Base-by-base conservation (phyloP, 2,888 invertebrate genomes). In the Azorinus chamasolen region DNA sequence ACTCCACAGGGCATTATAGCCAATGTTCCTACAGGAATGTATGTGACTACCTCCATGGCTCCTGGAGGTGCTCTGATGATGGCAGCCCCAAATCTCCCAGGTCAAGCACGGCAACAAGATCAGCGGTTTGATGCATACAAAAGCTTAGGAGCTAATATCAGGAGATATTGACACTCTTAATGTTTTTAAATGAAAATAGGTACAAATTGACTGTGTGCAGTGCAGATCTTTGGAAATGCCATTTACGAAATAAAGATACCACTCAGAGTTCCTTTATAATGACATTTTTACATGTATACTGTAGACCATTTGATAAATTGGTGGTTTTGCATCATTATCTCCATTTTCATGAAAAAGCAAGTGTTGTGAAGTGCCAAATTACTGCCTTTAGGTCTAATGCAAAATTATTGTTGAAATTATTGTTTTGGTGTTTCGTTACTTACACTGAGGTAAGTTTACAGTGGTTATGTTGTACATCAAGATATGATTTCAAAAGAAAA, bases 61-160 rank as follows among this genome's bases (percentile, higher is more conserved):
- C 81, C 79, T 22, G 75, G 81, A 0, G 32, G 32, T 32, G 79
- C 79, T 18, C 70, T 79, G 5, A 83, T 86, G 79, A 83, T 86
- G 73, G 78, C 83, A n/a, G 75, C 83, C 6, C 79, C 82, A 12
- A 64, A 63, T 39, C 59, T 79, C 22, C 79, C 75, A 27, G 74
- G 69, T 12, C 77, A 79, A 32, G 74, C 66, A 18, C 43, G 85
- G 27, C 81, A 83, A 43, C 79, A 77, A 24, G 85, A 86, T 50
- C 84, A 83, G 39, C 74, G 85, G 77, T 86, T 86, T 80, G 85
- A 86, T 73, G 85, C 85, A 8, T 86, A 86, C 62, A 86, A 86
- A 77, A 71, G 62, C 46, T 59, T 81, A 61, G 78, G 68, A 50
- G 77, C 71, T 27, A 74, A 65, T 53, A 58, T 77, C 8, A 71